Evolutionary conservation across 2,797 vertebrate species (phyloP), one percentile per base, ranked within the genome.

Genomic region (Amazonetta brasiliensis): DNA sequence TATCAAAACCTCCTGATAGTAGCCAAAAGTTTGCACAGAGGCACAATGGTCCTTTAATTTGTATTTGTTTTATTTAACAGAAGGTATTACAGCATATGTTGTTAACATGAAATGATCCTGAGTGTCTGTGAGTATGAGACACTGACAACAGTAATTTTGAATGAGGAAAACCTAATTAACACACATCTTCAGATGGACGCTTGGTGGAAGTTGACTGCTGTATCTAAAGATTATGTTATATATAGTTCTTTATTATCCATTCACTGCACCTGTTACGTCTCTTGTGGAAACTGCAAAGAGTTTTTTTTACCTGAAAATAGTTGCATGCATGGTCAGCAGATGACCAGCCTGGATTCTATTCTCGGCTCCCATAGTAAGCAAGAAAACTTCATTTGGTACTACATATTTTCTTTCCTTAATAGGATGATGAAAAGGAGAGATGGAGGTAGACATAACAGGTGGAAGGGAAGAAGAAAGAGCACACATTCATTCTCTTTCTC

Each of bases 301-400:
- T 18, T 43, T 43, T 12, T 23, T 23, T 84, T 74, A 71, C 21
- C 50, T 68, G 35, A 80, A 83, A 73, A 88, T 21, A 22, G 28
- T 20, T 88, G 10, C 26, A 86, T 81, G 35, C 21, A 48, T 35
- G 43, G 30, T 3, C 1, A 3, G 20, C 33, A 67, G 73, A 78
- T 73, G n/a, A 77, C 48, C 56, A 80, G 22, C 39, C n/a, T 85
- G 48, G 16, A 25, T 43, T 95, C 56, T 87, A 52, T 85, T 92
- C 39, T 89, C 75, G 87, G 55, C 52, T 91, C 44, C 18, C 2
- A 2, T 1, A 84, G 52, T 78, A 87, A 95, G 62, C 76, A 83
- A 60, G 39, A 83, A 90, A 96, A 71, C 54, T 28, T 74, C 58
- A 74, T 64, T 72, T 39, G 35, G 60, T 71, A 63, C 16, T 17